Evolutionary conservation across 2,888 invertebrate genomes (phyloP), one percentile per base, ranked within the genome.

Genomic region (Melieria omissa): DNA sequence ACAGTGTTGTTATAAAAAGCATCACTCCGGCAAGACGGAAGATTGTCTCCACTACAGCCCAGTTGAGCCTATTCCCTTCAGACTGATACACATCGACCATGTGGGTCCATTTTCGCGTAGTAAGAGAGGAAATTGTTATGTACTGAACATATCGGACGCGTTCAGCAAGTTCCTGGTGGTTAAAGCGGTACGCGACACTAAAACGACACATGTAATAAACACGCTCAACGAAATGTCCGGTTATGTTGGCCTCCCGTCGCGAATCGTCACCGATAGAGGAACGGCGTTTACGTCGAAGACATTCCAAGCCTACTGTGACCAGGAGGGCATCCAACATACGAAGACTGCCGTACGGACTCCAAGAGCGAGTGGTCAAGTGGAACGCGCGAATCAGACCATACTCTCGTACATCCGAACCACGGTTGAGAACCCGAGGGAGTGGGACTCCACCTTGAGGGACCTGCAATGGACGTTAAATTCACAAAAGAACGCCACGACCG

Each of bases 1-100:
- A 1, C 76, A 83, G 5, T 88, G 86, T 72, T 65, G 85, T 5
- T 84, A 83, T 65, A 77, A 79, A 14, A 86, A 86, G 73, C 71
- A 76, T 4, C 62, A 65, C 29, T 12, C 54, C 6, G 79, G 79
- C 14, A 75, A 75, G 52, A 76, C 16, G 4, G 65, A 55, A 62
- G 70, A 55, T 29, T 52, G 73, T 6, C n/a, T 80, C 10, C 72
- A 80, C 66, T 44, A 61, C n/a, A 76, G 76, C 46, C 65, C 74
- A 10, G 4, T 45, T 6, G 46, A 62, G 10, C 70, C 73, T 14
- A 72, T 77, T 8, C 78, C 76, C 8, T 76, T 78, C 49, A 65
- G 72, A 0, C 4, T 54, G 8, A n/a, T 79, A 8, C 77, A 79
- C 52, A 60, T 76, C 8, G 76, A 76, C 44, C 74, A 78, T 49